Evolutionary conservation across 2,113 vertebrate species (phyloP).

Genomic region (Aplodontia rufa): DNA sequence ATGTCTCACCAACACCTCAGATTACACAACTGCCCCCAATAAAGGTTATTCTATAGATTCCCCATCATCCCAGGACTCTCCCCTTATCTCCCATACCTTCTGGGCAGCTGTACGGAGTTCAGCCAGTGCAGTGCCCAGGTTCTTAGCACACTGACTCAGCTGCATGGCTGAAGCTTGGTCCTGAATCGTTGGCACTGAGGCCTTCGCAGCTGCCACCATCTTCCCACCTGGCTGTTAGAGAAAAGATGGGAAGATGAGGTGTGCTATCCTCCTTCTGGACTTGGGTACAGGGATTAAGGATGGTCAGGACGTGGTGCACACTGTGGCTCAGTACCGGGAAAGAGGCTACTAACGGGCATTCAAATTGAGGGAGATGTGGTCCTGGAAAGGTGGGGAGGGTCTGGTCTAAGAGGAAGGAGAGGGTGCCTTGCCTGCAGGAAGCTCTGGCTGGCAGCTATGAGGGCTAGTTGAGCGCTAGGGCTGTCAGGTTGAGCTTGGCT

Average conservation of each 20-base stretch:
- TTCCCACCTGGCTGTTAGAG: conserved; percentile 92
- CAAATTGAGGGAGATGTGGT: background rate
- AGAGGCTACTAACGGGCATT: background rate
- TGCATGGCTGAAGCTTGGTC: conserved; percentile 98
- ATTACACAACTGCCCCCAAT: background rate
- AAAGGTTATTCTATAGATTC: background rate
- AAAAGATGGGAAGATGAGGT: conserved; percentile 36
- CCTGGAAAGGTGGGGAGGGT: background rate
- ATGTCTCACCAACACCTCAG: background rate
- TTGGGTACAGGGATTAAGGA: background rate
- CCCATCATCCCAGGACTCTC: background rate
- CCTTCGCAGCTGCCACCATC: conserved; percentile 96
- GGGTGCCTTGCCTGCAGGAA: conserved; percentile 92
- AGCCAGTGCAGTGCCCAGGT: conserved; percentile 92
- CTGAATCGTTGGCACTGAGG: conserved; percentile 93
- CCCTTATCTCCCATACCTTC: conserved; percentile 87
- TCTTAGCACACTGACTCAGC: conserved; percentile 98
- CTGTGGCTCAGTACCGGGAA: background rate
- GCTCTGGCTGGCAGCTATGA: conserved; percentile 96
- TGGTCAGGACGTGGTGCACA: background rate
- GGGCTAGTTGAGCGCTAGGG: conserved; percentile 95
- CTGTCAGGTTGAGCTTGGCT: conserved; percentile 97
- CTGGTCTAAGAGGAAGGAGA: background rate
- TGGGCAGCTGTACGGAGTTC: conserved; percentile 96
- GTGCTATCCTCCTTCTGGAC: background rate